These are phyloP conservation scores for Haliclona indistincta DNA, from an alignment of 37 sponge, comb jelly and placozoan genomes.

Conservation along the genomic window DNA sequence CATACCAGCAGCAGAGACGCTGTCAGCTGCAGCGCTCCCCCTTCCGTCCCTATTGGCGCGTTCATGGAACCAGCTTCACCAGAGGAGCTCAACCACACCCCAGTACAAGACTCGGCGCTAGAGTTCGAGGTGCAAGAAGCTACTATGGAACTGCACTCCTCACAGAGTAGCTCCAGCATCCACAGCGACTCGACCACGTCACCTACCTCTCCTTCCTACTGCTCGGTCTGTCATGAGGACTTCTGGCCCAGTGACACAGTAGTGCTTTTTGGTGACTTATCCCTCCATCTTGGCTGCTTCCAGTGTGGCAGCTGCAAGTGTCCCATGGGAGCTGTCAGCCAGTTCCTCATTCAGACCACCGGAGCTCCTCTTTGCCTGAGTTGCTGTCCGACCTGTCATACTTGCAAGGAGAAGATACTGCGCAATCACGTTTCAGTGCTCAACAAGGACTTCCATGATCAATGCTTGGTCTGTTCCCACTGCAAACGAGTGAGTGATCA, in stretches of 20 bases:
- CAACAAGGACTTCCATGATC: constrained; percentile 73
- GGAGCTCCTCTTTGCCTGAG: constrained; percentile 55
- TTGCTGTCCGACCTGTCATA: constrained; percentile 51
- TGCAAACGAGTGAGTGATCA: constrained; percentile 61
- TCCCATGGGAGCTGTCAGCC: constrained; percentile 7
- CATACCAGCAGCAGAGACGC: background rate
- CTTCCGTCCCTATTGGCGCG: background rate
- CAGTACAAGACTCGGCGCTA: too few species aligned
- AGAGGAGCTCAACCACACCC: too few species aligned
- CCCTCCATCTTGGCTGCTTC: constrained; percentile 45
- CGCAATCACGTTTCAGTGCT: constrained; percentile 43
- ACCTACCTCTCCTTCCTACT: too few species aligned
- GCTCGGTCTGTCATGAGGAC: constrained; percentile 3
- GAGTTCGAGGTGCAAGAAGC: background rate
- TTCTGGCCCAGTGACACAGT: constrained; percentile 3
- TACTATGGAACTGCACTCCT: background rate
- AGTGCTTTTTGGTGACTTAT: constrained; percentile 26
- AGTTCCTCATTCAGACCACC: constrained; percentile 35
- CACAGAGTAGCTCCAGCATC: too few species aligned
- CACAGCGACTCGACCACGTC: too few species aligned
- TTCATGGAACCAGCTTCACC: background rate
- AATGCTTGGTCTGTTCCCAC: constrained; percentile 42
- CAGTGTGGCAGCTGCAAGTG: constrained; percentile 41
- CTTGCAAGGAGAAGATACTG: constrained; percentile 47
- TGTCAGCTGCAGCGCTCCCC: background rate